phyloP scores from a whole-genome alignment of 2,888 invertebrate species.

The Trichopoda pennipes region DNA sequence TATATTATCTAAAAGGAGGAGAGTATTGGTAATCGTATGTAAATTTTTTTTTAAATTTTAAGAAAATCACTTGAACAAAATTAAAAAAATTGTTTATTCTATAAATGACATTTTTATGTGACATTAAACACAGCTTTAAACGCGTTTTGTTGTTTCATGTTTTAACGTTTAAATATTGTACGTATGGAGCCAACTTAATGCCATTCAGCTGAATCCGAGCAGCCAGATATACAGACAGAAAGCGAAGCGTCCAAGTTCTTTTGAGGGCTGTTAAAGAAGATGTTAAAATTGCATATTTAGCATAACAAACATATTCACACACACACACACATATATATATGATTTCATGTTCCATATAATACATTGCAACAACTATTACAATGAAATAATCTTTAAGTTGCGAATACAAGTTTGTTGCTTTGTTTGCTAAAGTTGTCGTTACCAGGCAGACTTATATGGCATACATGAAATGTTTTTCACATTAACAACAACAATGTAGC shows the following conservation, averaged over 20 bases:
- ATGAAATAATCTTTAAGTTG: constrained; percentile 14
- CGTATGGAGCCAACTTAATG: constrained; percentile 21
- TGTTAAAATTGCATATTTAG: constrained; percentile 75
- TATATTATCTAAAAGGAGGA: constrained; percentile 38
- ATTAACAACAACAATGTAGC: constrained; percentile 72
- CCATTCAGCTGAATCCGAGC: not conserved
- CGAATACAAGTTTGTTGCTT: constrained; percentile 12
- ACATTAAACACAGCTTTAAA: constrained; percentile 77
- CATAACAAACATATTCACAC: constrained; percentile 38
- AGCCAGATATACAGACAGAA: not conserved
- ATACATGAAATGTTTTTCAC: constrained; percentile 59
- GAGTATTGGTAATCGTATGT: constrained; percentile 46
- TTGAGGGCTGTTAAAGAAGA: constrained; percentile 73
- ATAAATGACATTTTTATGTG: constrained; percentile 78
- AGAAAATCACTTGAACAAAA: constrained; percentile 29
- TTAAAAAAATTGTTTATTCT: constrained; percentile 36
- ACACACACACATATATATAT: constrained; percentile 3
- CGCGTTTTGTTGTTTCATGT: constrained; percentile 68
- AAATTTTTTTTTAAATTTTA: constrained; percentile 48
- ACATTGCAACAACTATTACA: constrained; percentile 7
- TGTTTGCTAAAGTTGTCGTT: constrained; percentile 13
- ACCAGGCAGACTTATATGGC: constrained; percentile 43
- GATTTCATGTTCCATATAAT: not conserved
- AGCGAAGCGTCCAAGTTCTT: constrained; percentile 18
- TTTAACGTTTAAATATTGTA: constrained; percentile 45